Evolutionary conservation across 2,113 vertebrate species (phyloP), one percentile per base, ranked within the genome.

Genomic region (Ictalurus furcatus): DNA sequence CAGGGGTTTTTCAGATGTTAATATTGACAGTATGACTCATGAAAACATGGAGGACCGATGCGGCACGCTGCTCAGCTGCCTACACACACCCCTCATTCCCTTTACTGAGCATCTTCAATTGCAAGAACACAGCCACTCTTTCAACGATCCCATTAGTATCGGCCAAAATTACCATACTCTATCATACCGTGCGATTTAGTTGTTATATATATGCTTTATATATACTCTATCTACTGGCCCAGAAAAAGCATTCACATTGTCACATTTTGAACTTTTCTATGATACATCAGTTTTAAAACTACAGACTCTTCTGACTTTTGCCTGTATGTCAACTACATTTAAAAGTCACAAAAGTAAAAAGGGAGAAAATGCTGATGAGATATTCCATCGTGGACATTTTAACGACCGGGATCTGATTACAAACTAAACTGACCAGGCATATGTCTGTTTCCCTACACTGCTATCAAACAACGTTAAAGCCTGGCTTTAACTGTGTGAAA

Each of bases 1-100:
- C 40, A 79, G 91, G 90, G 89, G 88, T 84, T 90, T 90, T 90
- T 90, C 88, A 82, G 73, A 86, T 88, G 90, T 89, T 91, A 91
- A 91, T 91, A 89, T 86, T 88, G 83, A 89, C 78, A 86, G 85
- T 84, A 84, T 91, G 88, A 92, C 89, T 92, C 90, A 92, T 91
- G 89, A 87, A 90, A 91, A 91, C 90, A 92, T 81, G 58, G 84
- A 88, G 83, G 88, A 92, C 74, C 89, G 65, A 84, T 89, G 76
- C 74, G 87, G 85, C 88, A 78, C 73, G 59, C 78, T 89, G 83
- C 88, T 90, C 65, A 82, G 78, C 89, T 91, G 86, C 88, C 89
- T 82, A 88, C 87, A 87, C 90, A 82, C 82, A 63, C 81, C 78
- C 54, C 61, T 69, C 58, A 37, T 87, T 85, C 88, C 54, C 78